These are phyloP conservation scores for Grus americana DNA, from an alignment of 2,113 vertebrate species.

Conservation along the genomic window DNA sequence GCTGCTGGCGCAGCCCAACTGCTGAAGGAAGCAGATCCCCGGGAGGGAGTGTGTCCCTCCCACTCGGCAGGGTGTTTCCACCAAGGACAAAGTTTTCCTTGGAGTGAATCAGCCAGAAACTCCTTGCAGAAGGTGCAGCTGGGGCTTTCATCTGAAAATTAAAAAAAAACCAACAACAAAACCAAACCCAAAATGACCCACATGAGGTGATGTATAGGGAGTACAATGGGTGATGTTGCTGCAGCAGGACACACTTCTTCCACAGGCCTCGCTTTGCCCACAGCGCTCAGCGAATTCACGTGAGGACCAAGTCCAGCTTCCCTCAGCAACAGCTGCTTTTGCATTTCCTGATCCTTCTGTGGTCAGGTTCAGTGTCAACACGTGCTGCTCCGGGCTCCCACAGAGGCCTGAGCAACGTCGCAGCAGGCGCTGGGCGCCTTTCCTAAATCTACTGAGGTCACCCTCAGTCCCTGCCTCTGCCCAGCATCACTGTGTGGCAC, in stretches of 20 bases:
- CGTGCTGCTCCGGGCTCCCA: fast-evolving
- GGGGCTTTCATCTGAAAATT: background rate
- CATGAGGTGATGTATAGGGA: background rate
- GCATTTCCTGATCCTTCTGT: background rate
- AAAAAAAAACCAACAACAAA: background rate
- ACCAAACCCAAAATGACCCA: background rate
- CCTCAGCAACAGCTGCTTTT: background rate
- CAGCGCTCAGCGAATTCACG: background rate
- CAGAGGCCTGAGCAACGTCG: fast-evolving
- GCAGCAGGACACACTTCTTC: background rate
- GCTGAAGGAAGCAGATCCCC: background rate
- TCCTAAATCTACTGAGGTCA: background rate
- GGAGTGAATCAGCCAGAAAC: background rate
- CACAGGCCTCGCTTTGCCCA: fast-evolving
- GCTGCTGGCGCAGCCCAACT: background rate
- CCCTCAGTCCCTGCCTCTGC: background rate
- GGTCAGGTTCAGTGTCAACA: background rate
- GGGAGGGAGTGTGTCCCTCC: background rate
- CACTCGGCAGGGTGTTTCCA: constrained; percentile 1
- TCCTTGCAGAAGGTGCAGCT: background rate
- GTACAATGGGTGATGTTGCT: background rate
- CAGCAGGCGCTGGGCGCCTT: background rate
- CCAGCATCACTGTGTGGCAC: fast-evolving
- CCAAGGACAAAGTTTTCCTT: constrained; percentile 17
- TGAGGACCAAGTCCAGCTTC: background rate